Conservation (phyloP, 2,797 vertebrate species). For the Tinamus major region DNA sequence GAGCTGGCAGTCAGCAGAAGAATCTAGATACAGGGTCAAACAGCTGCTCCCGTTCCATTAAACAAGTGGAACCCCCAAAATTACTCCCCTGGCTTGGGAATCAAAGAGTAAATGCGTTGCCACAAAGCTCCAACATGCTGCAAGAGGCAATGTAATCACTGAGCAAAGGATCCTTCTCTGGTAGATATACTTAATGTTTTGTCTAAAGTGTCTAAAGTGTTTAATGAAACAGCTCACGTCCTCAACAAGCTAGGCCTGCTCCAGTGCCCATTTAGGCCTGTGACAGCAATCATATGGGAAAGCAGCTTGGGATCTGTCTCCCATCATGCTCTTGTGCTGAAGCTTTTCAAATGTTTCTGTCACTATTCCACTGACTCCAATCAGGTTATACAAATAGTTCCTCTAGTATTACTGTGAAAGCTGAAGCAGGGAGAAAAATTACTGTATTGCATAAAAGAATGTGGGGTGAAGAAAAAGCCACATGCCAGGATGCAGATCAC, state of each 20-base stretch:
- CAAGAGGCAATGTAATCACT: background rate
- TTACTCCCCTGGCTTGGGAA: slow-evolving; percentile 12
- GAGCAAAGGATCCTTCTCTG: background rate
- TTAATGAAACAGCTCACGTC: background rate
- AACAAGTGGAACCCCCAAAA: background rate
- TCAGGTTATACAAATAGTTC: background rate
- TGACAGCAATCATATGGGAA: background rate
- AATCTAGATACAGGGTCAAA: slow-evolving; percentile 25
- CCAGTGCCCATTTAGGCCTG: background rate
- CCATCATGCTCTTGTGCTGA: background rate
- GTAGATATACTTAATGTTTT: background rate
- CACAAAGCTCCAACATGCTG: background rate
- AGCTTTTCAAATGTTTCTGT: background rate
- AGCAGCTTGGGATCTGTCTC: background rate
- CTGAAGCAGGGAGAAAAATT: background rate
- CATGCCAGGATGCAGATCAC: background rate
- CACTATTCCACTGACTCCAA: background rate
- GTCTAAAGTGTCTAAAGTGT: background rate
- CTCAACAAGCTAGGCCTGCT: background rate
- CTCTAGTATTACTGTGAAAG: background rate
- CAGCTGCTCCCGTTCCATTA: background rate
- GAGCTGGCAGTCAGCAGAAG: slow-evolving; percentile 37
- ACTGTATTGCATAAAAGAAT: background rate
- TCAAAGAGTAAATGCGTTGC: rapidly evolving
- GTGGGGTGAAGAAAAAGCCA: background rate